A percentile compares a stretch with the other conserved stretches of the same genome.
These are phyloP conservation scores for Drosophila lacicola DNA, from an alignment of 2,888 invertebrate genomes.

Conservation along the genomic window DNA sequence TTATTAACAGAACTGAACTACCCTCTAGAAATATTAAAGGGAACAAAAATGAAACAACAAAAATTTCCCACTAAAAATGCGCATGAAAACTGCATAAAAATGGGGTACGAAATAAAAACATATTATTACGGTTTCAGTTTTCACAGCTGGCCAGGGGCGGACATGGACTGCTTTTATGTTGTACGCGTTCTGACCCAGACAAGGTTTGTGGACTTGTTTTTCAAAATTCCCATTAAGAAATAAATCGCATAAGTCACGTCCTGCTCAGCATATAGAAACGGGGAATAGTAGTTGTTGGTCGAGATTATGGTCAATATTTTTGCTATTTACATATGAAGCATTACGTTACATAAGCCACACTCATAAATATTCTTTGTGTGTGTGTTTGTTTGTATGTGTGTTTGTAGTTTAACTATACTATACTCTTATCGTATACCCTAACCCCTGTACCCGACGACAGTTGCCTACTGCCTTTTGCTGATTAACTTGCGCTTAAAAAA, in stretches of 20 bases:
- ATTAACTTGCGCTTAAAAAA: slow-evolving; percentile 71
- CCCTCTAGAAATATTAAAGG: no score
- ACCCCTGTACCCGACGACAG: neutral
- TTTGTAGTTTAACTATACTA: slow-evolving; percentile 1
- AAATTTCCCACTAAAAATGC: slow-evolving; percentile 14
- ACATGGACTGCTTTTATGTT: slow-evolving; percentile 7
- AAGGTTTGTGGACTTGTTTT: slow-evolving; percentile 75
- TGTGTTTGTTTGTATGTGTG: slow-evolving; percentile 17
- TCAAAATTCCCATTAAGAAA: slow-evolving; percentile 24
- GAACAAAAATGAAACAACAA: neutral
- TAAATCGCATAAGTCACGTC: slow-evolving; percentile 72
- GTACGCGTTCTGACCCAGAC: slow-evolving; percentile 69
- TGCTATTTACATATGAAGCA: slow-evolving; percentile 25
- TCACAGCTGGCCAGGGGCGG: neutral
- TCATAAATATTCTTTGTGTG: slow-evolving; percentile 38
- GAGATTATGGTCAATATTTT: slow-evolving; percentile 22
- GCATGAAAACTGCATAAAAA: slow-evolving; percentile 54
- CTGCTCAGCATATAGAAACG: slow-evolving; percentile 51
- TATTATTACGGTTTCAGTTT: slow-evolving; percentile 36
- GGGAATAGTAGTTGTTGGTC: slow-evolving; percentile 5
- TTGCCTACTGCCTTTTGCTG: slow-evolving; percentile 33
- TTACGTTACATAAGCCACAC: slow-evolving; percentile 28
- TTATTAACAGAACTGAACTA: neutral
- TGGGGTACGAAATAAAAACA: slow-evolving; percentile 36
- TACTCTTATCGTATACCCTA: slow-evolving; percentile 29